phyloP scores from a whole-genome alignment of 30 jellyfish, hydroid and myxozoan genomes.

The Aurelia aurita region DNA sequence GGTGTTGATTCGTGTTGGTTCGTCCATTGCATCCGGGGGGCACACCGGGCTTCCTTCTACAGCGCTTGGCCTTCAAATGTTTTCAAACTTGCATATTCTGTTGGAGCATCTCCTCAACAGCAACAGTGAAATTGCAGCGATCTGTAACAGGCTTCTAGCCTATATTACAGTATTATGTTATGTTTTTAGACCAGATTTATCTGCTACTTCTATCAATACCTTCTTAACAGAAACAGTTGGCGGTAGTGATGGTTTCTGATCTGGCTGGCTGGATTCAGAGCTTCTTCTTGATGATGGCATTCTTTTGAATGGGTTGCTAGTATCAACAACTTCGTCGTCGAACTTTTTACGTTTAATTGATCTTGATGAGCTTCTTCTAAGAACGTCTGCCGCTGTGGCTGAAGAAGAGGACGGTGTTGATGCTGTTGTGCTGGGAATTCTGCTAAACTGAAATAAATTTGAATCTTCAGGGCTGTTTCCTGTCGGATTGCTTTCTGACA shows the following conservation, averaged over 20 bases:
- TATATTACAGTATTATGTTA: too few relatives aligned
- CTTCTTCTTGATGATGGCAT: slow-evolving; percentile 83
- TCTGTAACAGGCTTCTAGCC: too few relatives aligned
- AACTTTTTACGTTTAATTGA: slow-evolving; percentile 95
- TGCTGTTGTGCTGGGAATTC: slow-evolving; percentile 11
- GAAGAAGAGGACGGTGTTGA: slow-evolving; percentile 22
- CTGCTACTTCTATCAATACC: too few relatives aligned
- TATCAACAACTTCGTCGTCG: slow-evolving; percentile 98
- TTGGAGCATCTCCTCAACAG: too few relatives aligned
- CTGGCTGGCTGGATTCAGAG: slow-evolving; percentile 89
- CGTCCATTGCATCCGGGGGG: too few relatives aligned
- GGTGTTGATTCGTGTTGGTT: too few relatives aligned
- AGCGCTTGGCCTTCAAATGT: too few relatives aligned
- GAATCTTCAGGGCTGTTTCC: neutral
- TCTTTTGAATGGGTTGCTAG: slow-evolving; percentile 69
- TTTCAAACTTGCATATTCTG: too few relatives aligned
- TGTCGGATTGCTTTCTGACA: slow-evolving; percentile 1
- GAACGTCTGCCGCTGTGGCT: slow-evolving; percentile 46
- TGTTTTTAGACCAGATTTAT: too few relatives aligned
- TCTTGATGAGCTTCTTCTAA: slow-evolving; percentile 96
- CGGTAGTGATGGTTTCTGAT: slow-evolving; percentile 35
- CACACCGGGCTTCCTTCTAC: too few relatives aligned
- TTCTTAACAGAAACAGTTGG: neutral
- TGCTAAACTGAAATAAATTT: slow-evolving; percentile 1
- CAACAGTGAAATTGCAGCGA: too few relatives aligned